Percentiles rank a stretch among this genome's conserved stretches.
Conservation (phyloP, 2,113 vertebrate genomes). For the Clinocottus analis region DNA sequence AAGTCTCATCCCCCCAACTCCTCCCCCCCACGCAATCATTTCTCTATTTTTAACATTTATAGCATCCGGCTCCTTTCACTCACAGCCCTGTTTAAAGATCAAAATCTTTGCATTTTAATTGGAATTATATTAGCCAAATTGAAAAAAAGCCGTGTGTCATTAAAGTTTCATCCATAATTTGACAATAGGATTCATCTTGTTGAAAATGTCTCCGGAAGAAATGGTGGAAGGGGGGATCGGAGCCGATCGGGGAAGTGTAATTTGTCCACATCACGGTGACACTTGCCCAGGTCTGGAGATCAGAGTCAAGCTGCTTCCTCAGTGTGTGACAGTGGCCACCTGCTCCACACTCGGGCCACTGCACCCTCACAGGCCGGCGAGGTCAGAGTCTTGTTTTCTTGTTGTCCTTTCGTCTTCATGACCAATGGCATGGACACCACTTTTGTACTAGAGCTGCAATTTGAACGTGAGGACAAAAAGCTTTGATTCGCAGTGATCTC, state of each 20-base stretch:
- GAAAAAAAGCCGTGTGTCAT: slow-evolving; percentile 20
- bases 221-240: neutral
- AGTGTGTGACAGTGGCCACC: slow-evolving; percentile 31
- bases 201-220: slow-evolving; percentile 6
- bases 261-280: slow-evolving; percentile 28
- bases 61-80: slow-evolving; percentile 27
- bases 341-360: slow-evolving; percentile 28
- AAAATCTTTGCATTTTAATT: slow-evolving; percentile 55
- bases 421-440: neutral
- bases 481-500: neutral
- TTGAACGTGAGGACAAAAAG: neutral
- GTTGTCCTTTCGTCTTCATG: neutral
- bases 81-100: slow-evolving; percentile 46
- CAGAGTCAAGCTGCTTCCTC: slow-evolving; percentile 31
- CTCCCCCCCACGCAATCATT: neutral
- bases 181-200: slow-evolving; percentile 14
- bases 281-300: slow-evolving; percentile 1
- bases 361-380: neutral
- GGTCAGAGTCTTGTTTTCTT: neutral
- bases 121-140: slow-evolving; percentile 48
- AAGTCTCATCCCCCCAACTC: neutral
- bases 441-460: neutral
- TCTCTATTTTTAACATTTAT: slow-evolving; percentile 51
- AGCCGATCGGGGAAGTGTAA: neutral
- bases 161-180: slow-evolving; percentile 38